These are phyloP conservation scores for Apoderus coryli DNA, from an alignment of 2,888 invertebrate genomes.

Conservation along the genomic window DNA sequence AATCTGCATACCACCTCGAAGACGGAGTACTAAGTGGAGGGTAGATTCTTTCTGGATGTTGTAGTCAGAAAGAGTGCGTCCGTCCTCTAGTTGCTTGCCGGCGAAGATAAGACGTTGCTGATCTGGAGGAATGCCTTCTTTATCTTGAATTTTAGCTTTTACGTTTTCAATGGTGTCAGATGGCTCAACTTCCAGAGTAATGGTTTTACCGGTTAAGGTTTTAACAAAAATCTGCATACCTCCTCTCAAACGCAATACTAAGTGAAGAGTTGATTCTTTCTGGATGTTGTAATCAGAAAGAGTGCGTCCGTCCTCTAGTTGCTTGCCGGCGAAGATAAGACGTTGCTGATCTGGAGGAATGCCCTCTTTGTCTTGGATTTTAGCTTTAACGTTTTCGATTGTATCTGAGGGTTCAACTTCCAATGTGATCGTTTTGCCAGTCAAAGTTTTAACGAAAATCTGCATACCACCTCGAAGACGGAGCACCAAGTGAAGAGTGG, in stretches of 20 bases:
- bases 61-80: constrained; percentile 73
- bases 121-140: constrained; percentile 42
- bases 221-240: constrained; percentile 97
- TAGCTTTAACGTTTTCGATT: constrained; percentile 87
- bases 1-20: constrained; percentile 73
- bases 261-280: constrained; percentile 87
- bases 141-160: constrained; percentile 75
- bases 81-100: constrained; percentile 91
- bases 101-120: constrained; percentile 71
- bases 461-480: constrained; percentile 64
- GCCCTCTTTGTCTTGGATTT: constrained; percentile 82
- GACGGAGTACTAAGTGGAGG: constrained; percentile 70
- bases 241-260: constrained; percentile 85
- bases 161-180: constrained; percentile 91
- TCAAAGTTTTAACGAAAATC: constrained; percentile 89
- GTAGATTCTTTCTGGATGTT: constrained; percentile 92
- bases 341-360: constrained; percentile 83
- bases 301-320: constrained; percentile 87
- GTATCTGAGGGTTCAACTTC: constrained; percentile 85
- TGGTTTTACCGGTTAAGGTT: constrained; percentile 86
- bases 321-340: constrained; percentile 84
- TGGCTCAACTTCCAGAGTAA: constrained; percentile 82
- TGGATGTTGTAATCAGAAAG: constrained; percentile 87
- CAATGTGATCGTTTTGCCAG: constrained; percentile 83
- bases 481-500: constrained; percentile 57